A percentile compares a stretch with the other conserved stretches of the same genome.
Conservation (phyloP, 1,140 invertebrate species). For the Aphelinus atriplicis region DNA sequence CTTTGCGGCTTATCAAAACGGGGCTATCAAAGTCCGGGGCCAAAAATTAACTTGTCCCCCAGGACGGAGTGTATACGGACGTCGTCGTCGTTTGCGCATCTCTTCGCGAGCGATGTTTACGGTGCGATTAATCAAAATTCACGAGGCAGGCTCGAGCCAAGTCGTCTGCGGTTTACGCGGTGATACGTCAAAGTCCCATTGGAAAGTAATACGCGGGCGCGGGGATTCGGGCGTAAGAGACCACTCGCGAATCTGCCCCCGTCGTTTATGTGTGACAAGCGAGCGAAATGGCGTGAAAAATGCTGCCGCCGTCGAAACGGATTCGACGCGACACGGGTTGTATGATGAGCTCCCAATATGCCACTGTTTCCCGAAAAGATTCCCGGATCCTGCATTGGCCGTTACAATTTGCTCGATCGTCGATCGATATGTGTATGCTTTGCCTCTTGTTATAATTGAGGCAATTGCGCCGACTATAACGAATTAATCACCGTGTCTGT, state of each 20-base stretch:
- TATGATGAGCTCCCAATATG: conserved; percentile 4
- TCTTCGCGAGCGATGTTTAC: background rate
- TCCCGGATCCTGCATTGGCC: background rate
- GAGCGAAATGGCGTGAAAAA: conserved; percentile 31
- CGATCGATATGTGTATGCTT: too few species aligned
- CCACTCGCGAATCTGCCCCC: too few species aligned
- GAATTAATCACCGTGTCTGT: too few species aligned
- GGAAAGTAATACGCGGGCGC: conserved; percentile 4
- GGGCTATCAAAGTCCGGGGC: background rate
- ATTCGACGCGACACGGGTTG: conserved; percentile 20
- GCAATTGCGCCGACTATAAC: too few species aligned
- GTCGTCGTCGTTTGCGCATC: too few species aligned
- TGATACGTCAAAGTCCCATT: background rate
- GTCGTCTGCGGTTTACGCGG: background rate
- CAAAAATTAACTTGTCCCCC: conserved; percentile 12
- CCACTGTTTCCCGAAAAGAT: background rate
- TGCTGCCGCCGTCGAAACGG: conserved; percentile 17
- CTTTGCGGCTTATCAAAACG: background rate
- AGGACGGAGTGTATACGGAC: background rate
- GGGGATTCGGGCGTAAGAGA: background rate
- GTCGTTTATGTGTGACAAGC: conserved; percentile 14
- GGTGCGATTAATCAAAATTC: conserved; percentile 18
- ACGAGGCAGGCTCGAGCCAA: background rate
- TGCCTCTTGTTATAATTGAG: too few species aligned
- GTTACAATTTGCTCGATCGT: too few species aligned